These are phyloP conservation scores for Denticeps clupeoides DNA, from an alignment of 2,797 vertebrate species.

Conservation along the genomic window DNA sequence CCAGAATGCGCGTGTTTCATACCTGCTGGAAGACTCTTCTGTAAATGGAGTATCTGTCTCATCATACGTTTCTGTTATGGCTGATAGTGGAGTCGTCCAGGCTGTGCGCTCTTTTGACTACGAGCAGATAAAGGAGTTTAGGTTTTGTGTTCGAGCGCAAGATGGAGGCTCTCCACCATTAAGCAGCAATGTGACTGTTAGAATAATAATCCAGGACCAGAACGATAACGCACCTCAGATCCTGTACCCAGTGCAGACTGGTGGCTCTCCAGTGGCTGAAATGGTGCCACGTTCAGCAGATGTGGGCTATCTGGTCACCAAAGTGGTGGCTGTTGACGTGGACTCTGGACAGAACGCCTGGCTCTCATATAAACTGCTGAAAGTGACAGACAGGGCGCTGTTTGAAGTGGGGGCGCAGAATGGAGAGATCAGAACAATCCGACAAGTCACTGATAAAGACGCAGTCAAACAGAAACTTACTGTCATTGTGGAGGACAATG, in stretches of 20 bases:
- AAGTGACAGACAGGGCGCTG: constrained; percentile 15
- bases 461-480: constrained; percentile 37
- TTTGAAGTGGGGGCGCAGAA: constrained; percentile 21
- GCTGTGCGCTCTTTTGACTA: constrained; percentile 57
- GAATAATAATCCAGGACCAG: constrained; percentile 32
- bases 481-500: constrained; percentile 39
- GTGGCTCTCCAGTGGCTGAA: constrained; percentile 28
- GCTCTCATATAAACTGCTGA: constrained; percentile 22
- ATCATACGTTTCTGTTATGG: constrained; percentile 41
- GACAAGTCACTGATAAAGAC: constrained; percentile 35
- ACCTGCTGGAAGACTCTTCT: constrained; percentile 36
- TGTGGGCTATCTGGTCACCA: constrained; percentile 38
- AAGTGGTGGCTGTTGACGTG: constrained; percentile 39
- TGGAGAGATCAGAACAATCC: constrained; percentile 16
- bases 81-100: constrained; percentile 43
- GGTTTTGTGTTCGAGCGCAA: constrained; percentile 27
- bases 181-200: constrained; percentile 35
- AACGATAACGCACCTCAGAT: constrained; percentile 43
- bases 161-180: constrained; percentile 39
- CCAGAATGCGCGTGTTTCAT: constrained; percentile 45
- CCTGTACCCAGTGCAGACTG: constrained; percentile 35
- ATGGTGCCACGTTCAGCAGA: constrained; percentile 25
- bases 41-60: constrained; percentile 27
- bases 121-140: constrained; percentile 56
- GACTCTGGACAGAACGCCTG: constrained; percentile 24